phyloP scores from a whole-genome alignment of 2,888 invertebrate species.

The Drosophila formosana region DNA sequence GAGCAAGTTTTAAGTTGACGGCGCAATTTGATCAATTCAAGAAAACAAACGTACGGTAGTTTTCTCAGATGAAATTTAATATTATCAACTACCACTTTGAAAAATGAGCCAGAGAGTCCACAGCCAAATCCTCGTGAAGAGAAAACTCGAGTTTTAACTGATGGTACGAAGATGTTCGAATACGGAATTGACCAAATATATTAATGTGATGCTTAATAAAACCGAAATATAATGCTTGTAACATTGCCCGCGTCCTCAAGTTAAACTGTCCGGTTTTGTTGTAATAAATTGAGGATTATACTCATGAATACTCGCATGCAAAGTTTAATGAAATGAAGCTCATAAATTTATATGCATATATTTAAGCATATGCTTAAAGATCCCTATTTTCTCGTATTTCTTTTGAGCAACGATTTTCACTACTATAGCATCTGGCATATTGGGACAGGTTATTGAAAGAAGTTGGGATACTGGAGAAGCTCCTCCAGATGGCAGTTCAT shows the following conservation, averaged over 20 bases:
- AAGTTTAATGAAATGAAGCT: slow-evolving; percentile 26
- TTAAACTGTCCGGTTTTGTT: slow-evolving; percentile 4
- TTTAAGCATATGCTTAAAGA: not conserved
- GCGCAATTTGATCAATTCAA: not conserved
- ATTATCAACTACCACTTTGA: not conserved
- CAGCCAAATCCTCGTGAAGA: not conserved
- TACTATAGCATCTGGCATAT: not conserved
- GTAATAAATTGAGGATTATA: slow-evolving; percentile 39
- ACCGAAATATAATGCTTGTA: slow-evolving; percentile 9
- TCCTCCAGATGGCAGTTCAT: not conserved
- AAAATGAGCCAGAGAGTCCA: not conserved
- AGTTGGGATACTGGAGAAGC: not conserved
- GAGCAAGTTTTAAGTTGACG: not conserved
- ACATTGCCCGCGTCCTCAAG: not conserved
- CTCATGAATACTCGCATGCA: not conserved
- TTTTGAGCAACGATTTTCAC: not conserved
- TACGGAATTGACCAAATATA: not conserved
- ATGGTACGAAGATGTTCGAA: not conserved
- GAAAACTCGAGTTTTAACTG: not conserved
- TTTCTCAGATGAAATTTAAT: not conserved
- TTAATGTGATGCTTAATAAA: slow-evolving; percentile 16
- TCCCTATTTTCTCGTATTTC: not conserved
- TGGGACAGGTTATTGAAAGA: not conserved
- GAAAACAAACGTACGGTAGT: not conserved
- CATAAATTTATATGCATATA: slow-evolving; percentile 16